These are phyloP conservation scores for Synergus umbraculus DNA, from an alignment of 2,888 invertebrate species.

Conservation along the genomic window DNA sequence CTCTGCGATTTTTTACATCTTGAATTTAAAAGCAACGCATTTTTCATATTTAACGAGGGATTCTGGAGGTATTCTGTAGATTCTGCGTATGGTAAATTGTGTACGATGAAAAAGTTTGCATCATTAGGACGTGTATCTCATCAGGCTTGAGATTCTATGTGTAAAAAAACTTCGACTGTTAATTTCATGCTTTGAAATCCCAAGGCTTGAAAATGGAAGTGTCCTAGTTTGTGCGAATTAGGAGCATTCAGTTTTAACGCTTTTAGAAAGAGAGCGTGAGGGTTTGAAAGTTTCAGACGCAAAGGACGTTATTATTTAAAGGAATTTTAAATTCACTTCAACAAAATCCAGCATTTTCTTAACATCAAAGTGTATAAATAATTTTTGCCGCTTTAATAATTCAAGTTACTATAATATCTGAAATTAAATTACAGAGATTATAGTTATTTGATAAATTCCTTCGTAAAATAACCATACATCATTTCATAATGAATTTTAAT, in stretches of 20 bases:
- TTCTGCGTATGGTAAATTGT: not conserved
- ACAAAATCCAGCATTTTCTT: too few species aligned
- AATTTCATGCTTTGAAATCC: conserved; percentile 22
- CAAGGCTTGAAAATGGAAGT: conserved; percentile 1
- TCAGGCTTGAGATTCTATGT: not conserved
- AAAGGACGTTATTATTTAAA: too few species aligned
- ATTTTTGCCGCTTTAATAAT: too few species aligned
- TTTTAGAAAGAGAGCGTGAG: not conserved
- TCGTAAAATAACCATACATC: too few species aligned
- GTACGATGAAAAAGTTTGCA: conserved; percentile 26
- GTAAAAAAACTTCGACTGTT: conserved; percentile 19
- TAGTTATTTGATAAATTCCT: too few species aligned
- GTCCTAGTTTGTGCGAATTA: conserved; percentile 28
- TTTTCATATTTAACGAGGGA: conserved; percentile 20
- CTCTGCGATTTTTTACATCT: conserved; percentile 3
- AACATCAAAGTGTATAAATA: too few species aligned
- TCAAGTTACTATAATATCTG: too few species aligned
- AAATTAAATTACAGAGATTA: too few species aligned
- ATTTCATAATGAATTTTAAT: too few species aligned
- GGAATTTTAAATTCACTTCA: too few species aligned
- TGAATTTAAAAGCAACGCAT: conserved; percentile 29
- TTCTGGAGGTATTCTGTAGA: not conserved
- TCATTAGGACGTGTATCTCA: conserved; percentile 33
- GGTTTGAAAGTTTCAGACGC: not conserved
- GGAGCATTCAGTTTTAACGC: conserved; percentile 18